Evolutionary conservation across 92 coral and sea anemone species (phyloP).

Genomic region (Actinostola sp.): DNA sequence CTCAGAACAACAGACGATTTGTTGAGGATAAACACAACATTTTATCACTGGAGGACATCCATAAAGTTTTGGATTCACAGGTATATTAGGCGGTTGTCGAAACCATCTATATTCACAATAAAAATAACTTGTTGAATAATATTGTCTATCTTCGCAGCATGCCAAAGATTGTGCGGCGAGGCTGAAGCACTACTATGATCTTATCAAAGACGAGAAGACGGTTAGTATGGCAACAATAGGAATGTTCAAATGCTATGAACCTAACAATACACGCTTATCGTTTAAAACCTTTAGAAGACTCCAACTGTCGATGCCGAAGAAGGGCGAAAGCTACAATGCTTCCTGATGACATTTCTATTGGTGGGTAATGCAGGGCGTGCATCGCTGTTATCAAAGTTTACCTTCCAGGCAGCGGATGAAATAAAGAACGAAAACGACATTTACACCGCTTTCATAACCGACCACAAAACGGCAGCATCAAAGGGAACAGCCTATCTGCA

Average conservation of each 20-base stretch:
- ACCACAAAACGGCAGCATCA: conserved; percentile 9
- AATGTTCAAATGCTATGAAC: no score
- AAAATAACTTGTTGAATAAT: not conserved
- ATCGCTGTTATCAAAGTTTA: not conserved
- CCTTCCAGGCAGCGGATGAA: not conserved
- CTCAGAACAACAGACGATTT: not conserved
- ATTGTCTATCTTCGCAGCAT: not conserved
- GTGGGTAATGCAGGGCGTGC: no score
- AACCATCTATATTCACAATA: not conserved
- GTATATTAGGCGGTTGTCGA: not conserved
- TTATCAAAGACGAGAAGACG: not conserved
- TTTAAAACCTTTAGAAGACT: no score
- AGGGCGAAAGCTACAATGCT: no score
- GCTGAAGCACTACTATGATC: not conserved
- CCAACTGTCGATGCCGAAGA: no score
- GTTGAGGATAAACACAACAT: not conserved
- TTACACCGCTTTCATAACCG: not conserved
- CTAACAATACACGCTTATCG: no score
- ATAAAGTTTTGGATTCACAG: not conserved
- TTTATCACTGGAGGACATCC: not conserved
- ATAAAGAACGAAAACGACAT: not conserved
- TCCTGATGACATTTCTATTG: no score
- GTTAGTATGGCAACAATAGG: not conserved
- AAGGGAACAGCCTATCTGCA: conserved; percentile 7
- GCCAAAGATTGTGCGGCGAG: conserved; percentile 5